phyloP scores from a whole-genome alignment of 2,888 invertebrate species.

The Megalurothrips usitatus region DNA sequence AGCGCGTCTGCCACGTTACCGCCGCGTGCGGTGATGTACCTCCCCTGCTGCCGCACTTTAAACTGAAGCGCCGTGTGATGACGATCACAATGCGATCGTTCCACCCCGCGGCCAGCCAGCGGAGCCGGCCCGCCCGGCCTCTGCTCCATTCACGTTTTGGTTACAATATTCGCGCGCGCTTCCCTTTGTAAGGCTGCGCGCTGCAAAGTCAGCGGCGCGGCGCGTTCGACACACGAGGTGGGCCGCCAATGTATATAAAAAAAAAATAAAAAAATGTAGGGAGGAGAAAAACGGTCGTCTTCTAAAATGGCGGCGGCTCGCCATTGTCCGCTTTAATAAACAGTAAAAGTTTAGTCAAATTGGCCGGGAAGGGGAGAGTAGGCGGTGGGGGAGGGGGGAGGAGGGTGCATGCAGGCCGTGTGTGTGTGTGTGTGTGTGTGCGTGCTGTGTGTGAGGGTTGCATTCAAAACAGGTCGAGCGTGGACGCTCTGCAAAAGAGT shows the following conservation, averaged over 20 bases:
- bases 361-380: neutral
- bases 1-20: no score
- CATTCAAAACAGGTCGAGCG: conserved; percentile 19
- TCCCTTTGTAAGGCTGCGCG: neutral
- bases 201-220: conserved; percentile 9
- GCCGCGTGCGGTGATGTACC: no score
- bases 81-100: conserved; percentile 9
- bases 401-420: neutral
- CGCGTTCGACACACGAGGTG: no score
- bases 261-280: neutral
- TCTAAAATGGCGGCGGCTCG: conserved; percentile 19
- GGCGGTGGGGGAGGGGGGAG: neutral
- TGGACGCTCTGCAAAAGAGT: neutral
- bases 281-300: neutral
- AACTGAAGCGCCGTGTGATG: neutral
- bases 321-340: conserved; percentile 25
- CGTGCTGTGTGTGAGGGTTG: neutral
- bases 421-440: no score
- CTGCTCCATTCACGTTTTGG: neutral
- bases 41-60: neutral
- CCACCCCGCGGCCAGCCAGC: neutral
- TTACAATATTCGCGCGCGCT: neutral
- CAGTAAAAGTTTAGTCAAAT: conserved; percentile 25
- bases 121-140: neutral
- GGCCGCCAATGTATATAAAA: neutral